phyloP scores from a whole-genome alignment of 2,113 vertebrate species.

The Crotalus helleri region DNA sequence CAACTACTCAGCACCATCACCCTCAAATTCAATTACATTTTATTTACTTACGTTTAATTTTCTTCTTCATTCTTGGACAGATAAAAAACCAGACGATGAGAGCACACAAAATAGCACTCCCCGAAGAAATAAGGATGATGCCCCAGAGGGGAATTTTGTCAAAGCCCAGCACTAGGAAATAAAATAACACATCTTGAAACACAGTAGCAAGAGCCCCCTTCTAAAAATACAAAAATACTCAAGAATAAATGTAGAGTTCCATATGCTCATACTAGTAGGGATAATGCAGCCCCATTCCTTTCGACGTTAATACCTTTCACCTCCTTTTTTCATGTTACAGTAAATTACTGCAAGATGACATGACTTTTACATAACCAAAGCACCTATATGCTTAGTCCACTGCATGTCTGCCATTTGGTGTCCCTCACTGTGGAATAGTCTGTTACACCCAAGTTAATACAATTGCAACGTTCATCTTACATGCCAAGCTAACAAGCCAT shows the following conservation, averaged over 20 bases:
- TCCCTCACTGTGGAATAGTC: background rate
- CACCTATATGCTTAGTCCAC: background rate
- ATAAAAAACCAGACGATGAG: slow-evolving; percentile 89
- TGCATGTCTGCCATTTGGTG: background rate
- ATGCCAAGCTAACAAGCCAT: background rate
- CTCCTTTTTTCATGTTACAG: background rate
- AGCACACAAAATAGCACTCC: slow-evolving; percentile 81
- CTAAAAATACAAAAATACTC: fast-evolving
- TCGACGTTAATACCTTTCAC: background rate
- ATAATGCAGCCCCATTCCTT: background rate
- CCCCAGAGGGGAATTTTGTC: slow-evolving; percentile 90
- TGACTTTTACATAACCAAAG: background rate
- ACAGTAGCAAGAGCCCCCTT: slow-evolving; percentile 52
- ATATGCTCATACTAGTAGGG: background rate
- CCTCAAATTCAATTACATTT: background rate
- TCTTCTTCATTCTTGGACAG: slow-evolving; percentile 91
- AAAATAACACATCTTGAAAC: slow-evolving; percentile 74
- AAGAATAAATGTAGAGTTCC: background rate
- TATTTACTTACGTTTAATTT: slow-evolving; percentile 84
- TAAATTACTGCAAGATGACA: background rate
- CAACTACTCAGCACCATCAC: background rate
- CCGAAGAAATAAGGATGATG: slow-evolving; percentile 83
- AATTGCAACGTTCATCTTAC: background rate
- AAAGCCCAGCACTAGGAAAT: slow-evolving; percentile 90
- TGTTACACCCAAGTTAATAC: background rate